Base-by-base conservation (phyloP, 2,888 invertebrate species). In the Orgyia antiqua region DNA sequence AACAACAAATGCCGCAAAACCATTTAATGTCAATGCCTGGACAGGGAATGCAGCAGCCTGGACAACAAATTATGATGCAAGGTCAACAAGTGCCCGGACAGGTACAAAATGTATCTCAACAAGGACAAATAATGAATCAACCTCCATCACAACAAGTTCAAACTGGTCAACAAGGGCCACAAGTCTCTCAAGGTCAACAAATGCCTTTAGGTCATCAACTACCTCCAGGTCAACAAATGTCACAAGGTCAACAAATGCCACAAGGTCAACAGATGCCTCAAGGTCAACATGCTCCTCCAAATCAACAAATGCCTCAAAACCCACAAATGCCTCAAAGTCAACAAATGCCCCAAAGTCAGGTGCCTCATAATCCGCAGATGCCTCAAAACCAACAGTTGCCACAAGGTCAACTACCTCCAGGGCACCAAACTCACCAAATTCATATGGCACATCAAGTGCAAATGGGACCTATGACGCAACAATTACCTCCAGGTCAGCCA, bases 51-150 rank as follows among this genome's bases (percentile, higher is more conserved):
- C 51, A 41, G 27, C 41, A 37, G 19, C 63, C 59, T 10, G 68
- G 62, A 8, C 68, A 57, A 24, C 55, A 51, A 12, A 49, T 51
- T 33, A 45, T 47, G 42, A 31, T 48, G 39, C 29, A 51, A 43
- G 27, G 51, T 8, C 46, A 43, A 18, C 45, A 46, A 24, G 52
- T 50, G n/a, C 55, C 52, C 68, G 61, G 38, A 36, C 42, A 42
- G 31, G 41, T 51, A 29, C 61, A 61, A 27, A 55, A 51, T 8
- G 53, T 61, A 36, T 36, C 38, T n/a, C 62, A 58, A 59, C 67
- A 41, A 33, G 53, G 49, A 2, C 65, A 58, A 8, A 66, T 67
- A 39, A 66, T 74, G 60, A 77, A 63, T 19, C 34, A 34, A 10
- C n/a, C n/a, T n/a, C n/a, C n/a, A n/a, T n/a, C n/a, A n/a, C 18